These are phyloP conservation scores for Heterodera filipjevi DNA, from an alignment of 2,888 invertebrate genomes.

Conservation along the genomic window DNA sequence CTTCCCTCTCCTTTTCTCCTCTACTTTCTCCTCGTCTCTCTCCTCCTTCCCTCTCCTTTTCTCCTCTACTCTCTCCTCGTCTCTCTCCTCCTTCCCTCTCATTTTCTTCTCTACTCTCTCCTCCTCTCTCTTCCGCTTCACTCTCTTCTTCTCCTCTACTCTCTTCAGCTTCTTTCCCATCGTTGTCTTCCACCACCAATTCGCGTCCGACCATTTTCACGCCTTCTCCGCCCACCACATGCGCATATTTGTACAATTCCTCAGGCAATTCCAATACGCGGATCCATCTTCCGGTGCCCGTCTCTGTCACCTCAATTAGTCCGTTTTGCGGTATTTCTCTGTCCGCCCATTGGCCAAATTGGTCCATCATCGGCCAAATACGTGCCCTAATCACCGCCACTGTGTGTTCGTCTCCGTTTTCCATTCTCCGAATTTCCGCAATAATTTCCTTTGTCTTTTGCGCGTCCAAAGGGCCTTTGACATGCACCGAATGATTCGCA, in stretches of 20 bases:
- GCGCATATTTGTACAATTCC: slow-evolving; percentile 6
- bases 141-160: not conserved
- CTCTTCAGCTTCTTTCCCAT: not conserved
- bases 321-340: not conserved
- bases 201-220: not conserved
- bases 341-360: not conserved
- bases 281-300: not conserved
- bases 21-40: not conserved
- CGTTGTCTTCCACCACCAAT: not conserved
- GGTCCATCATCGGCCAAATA: not conserved
- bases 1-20: not conserved
- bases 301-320: not conserved
- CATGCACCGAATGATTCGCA: slow-evolving; percentile 15
- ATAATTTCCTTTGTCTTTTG: not conserved
- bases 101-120: not conserved
- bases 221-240: not conserved
- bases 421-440: slow-evolving; percentile 7
- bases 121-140: not conserved
- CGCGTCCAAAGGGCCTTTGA: not conserved
- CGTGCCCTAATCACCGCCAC: not conserved
- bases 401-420: not conserved
- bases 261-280: not conserved
- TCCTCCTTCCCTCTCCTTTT: not conserved
- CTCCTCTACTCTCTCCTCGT: not conserved
- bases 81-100: not conserved